Evolutionary conservation across 2,113 vertebrate genomes (phyloP).

Genomic region (Hippolais icterina): DNA sequence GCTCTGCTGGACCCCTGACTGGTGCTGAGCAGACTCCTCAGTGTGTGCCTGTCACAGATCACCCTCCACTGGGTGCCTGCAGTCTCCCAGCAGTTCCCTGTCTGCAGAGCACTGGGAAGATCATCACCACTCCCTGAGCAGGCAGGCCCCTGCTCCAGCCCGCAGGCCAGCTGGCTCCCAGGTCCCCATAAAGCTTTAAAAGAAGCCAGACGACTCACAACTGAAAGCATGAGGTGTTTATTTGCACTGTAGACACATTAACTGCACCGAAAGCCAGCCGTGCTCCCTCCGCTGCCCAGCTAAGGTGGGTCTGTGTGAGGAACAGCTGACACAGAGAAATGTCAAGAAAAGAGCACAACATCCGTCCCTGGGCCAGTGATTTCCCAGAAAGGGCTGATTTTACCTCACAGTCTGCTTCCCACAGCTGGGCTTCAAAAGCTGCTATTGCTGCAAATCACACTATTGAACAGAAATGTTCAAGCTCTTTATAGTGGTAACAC

Average conservation of each 20-base stretch:
- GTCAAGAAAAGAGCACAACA: not conserved
- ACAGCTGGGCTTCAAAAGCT: not conserved
- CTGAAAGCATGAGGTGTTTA: not conserved
- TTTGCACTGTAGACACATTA: not conserved
- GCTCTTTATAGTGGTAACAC: not conserved
- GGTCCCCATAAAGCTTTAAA: not conserved
- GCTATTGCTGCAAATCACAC: not conserved
- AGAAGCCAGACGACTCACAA: not conserved
- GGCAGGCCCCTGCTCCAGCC: not conserved
- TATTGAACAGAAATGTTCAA: not conserved
- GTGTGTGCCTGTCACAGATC: not conserved
- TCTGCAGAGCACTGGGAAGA: not conserved
- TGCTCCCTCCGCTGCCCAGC: not conserved
- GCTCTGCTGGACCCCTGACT: not conserved
- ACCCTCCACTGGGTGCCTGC: not conserved
- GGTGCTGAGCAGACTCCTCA: not conserved
- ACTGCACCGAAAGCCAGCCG: rapidly evolving
- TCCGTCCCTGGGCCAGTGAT: rapidly evolving
- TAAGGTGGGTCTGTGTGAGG: not conserved
- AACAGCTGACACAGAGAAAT: not conserved
- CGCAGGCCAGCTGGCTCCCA: not conserved
- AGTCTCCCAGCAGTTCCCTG: not conserved
- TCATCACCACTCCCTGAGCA: not conserved
- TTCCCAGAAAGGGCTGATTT: not conserved
- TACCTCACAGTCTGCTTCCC: not conserved